Percentiles rank a stretch among this genome's conserved stretches.
These are phyloP conservation scores for Ictalurus punctatus DNA, from an alignment of 2,113 vertebrate species.

Conservation along the genomic window DNA sequence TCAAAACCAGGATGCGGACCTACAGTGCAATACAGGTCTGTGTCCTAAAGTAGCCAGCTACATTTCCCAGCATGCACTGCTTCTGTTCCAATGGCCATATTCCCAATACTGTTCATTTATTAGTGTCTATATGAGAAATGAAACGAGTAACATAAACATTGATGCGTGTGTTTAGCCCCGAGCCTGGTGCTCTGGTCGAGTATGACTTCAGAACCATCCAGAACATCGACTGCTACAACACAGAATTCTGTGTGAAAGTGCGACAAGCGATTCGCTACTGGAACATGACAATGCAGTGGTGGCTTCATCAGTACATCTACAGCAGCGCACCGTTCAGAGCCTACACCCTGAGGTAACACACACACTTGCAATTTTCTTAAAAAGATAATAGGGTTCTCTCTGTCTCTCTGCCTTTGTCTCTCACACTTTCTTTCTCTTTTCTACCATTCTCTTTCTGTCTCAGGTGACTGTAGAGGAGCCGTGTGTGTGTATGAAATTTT, in stretches of 20 bases:
- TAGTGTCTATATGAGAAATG: neutral
- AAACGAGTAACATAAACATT: neutral
- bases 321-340: conserved; percentile 77
- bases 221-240: conserved; percentile 87
- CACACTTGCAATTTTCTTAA: neutral
- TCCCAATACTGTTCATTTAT: neutral
- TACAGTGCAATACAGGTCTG: conserved; percentile 76
- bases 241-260: conserved; percentile 88
- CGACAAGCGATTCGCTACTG: conserved; percentile 90
- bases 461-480: too few species aligned
- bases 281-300: conserved; percentile 96
- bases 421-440: too few species aligned
- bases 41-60: neutral
- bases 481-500: too few species aligned
- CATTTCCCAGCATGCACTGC: neutral
- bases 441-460: too few species aligned
- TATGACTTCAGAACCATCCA: conserved; percentile 89
- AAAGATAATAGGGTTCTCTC: neutral
- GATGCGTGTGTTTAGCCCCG: conserved; percentile 61
- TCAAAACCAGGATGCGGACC: conserved; percentile 85
- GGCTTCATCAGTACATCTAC: conserved; percentile 89
- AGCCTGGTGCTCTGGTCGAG: conserved; percentile 59
- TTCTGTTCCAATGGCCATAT: neutral
- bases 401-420: too few species aligned
- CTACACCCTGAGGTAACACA: conserved; percentile 80